A percentile compares a stretch with the other conserved stretches of the same genome.
Conservation (phyloP, 2,113 vertebrate genomes). For the Merops nubicus region DNA sequence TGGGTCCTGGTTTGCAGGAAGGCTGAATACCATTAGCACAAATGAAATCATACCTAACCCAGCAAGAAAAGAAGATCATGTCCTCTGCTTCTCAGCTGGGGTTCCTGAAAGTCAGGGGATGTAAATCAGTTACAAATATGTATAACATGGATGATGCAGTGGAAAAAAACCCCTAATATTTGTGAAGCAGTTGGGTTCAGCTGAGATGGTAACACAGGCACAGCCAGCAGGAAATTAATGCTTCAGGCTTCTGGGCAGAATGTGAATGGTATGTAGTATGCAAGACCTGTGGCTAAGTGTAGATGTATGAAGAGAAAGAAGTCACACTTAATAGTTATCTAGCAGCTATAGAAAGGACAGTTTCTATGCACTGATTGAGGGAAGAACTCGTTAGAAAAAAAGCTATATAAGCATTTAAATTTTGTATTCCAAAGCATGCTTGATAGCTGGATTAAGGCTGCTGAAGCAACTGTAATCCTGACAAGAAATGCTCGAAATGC, state of each 20-base stretch:
- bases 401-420: background rate
- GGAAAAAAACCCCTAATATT: background rate
- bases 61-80: rapidly evolving
- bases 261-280: background rate
- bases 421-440: background rate
- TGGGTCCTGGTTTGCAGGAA: background rate
- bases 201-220: background rate
- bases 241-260: background rate
- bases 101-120: background rate
- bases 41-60: background rate
- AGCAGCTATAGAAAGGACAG: background rate
- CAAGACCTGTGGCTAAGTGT: background rate
- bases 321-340: background rate
- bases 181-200: background rate
- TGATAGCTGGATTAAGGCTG: background rate
- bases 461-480: background rate
- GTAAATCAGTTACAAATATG: background rate
- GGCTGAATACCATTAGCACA: background rate
- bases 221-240: background rate
- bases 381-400: background rate
- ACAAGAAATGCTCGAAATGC: too few species aligned
- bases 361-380: background rate
- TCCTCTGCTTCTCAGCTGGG: background rate
- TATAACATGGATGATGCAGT: background rate
- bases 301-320: background rate